A percentile compares a stretch with the other conserved stretches of the same genome.
Evolutionary conservation across 1,140 invertebrate species (phyloP).

Genomic region (Hyposmocoma kahamanoa): DNA sequence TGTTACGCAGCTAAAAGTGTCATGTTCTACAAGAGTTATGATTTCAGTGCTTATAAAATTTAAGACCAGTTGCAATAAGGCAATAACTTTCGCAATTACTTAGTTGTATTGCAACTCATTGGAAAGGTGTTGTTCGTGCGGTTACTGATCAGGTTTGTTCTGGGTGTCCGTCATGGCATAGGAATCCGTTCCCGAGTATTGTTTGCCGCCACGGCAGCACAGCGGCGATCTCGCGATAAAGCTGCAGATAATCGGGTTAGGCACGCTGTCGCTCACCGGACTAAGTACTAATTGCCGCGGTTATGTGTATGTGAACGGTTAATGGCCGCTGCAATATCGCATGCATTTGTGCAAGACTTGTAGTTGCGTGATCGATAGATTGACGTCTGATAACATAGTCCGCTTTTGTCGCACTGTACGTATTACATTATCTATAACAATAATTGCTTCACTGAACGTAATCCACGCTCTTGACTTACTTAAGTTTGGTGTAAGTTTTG

Average conservation of each 20-base stretch:
- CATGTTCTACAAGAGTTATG: slow-evolving; percentile 34
- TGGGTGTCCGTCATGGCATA: slow-evolving; percentile 43
- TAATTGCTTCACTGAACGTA: too few species aligned
- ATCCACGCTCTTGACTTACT: slow-evolving; percentile 1
- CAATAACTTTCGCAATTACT: slow-evolving; percentile 23
- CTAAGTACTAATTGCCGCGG: slow-evolving; percentile 62
- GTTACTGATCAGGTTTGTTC: slow-evolving; percentile 40
- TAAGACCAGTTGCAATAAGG: slow-evolving; percentile 20
- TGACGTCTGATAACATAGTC: slow-evolving; percentile 32
- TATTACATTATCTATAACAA: background rate
- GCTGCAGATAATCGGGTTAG: slow-evolving; percentile 58
- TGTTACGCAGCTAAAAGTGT: slow-evolving; percentile 17
- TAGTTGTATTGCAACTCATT: slow-evolving; percentile 20
- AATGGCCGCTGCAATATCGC: slow-evolving; percentile 47
- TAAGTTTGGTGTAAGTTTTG: too few species aligned
- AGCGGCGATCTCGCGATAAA: slow-evolving; percentile 44
- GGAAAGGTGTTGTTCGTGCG: slow-evolving; percentile 30
- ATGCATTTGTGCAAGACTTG: slow-evolving; percentile 35
- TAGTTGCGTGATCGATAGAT: slow-evolving; percentile 39
- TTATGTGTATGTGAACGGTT: slow-evolving; percentile 43
- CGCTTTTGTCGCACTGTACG: too few species aligned
- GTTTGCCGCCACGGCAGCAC: slow-evolving; percentile 23
- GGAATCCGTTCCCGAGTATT: slow-evolving; percentile 49
- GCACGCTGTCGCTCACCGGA: slow-evolving; percentile 56
- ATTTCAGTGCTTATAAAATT: slow-evolving; percentile 18